Evolutionary conservation across 1,140 invertebrate genomes (phyloP), one percentile per base, ranked within the genome.

Genomic region (Oedothorax gibbosus): DNA sequence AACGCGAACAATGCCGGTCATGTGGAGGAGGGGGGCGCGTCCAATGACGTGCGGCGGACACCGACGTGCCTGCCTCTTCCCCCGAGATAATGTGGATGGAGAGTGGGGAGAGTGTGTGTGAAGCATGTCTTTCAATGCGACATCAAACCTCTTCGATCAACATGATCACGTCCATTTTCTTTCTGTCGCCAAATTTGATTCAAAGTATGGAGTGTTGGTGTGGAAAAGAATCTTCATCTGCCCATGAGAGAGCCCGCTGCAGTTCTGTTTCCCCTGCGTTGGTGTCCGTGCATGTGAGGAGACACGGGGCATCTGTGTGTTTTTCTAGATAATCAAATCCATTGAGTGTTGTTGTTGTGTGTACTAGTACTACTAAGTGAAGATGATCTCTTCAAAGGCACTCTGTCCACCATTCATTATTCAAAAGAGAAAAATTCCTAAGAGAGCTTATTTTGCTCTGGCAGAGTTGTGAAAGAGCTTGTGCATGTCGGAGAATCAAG

Each of bases 271-370:
- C 35, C 35, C 35, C 35, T 35, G 35, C 35, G 35, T 35, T 35
- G 35, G 35, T 35, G 35, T 35, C 35, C 35, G 35, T 35, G 35
- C 35, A 35, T 35, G 35, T 7, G 50, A 53, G 54, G 50, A 14
- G 54, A 11, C n/a, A 15, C 10, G 5, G 10, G 15, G 69, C 51
- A 18, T 14, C 9, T 53, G 3, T 53, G 69, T 71, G 54, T 53
- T 85, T 85, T 85, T 78, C 77, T 85, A 85, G 83, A 85, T 85
- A 85, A 85, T 85, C 83, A 85, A 85, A 85, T 50, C 57, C 83
- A 85, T 85, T 75, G 35, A 60, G 75, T 85, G 83, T 85, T 77
- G 53, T 75, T 8, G 57, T 15, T 75, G 72, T 75, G 72, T 75
- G 72, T 75, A 57, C 18, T 51, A 57, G 12, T 62, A 15, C 57